phyloP scores from a whole-genome alignment of 2,888 invertebrate species.

The Glaucopsyche alexis region DNA sequence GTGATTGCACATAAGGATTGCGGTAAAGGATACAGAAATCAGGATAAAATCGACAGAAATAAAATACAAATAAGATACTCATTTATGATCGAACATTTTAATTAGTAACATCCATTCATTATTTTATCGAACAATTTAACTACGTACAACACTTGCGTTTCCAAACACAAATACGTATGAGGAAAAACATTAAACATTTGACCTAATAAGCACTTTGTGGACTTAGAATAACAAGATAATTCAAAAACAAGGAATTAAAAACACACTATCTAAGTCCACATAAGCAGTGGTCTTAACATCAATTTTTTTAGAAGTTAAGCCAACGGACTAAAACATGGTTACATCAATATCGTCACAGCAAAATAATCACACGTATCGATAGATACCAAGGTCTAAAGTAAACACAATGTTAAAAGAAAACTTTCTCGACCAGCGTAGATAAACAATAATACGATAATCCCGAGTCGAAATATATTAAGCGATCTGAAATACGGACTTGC shows the following conservation, averaged over 20 bases:
- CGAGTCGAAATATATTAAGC: constrained; percentile 38
- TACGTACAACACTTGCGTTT: constrained; percentile 52
- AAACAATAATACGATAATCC: constrained; percentile 57
- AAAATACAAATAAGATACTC: constrained; percentile 46
- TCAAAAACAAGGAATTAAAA: constrained; percentile 22
- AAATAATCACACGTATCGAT: constrained; percentile 72
- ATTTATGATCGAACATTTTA: constrained; percentile 68
- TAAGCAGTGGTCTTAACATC: background rate
- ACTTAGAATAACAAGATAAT: constrained; percentile 13
- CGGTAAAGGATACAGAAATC: too few species aligned
- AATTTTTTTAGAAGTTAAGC: background rate
- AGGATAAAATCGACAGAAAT: constrained; percentile 24
- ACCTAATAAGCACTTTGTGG: constrained; percentile 44
- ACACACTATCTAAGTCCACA: constrained; percentile 35
- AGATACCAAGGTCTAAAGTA: constrained; percentile 56
- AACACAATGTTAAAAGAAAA: constrained; percentile 49
- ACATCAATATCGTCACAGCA: constrained; percentile 66
- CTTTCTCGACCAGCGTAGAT: constrained; percentile 67
- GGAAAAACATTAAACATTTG: constrained; percentile 47
- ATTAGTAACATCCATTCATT: constrained; percentile 74
- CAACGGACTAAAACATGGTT: constrained; percentile 27
- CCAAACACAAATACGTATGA: constrained; percentile 42
- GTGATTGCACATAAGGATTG: too few species aligned
- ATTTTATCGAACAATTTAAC: constrained; percentile 67
- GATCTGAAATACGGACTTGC: constrained; percentile 20